These are phyloP conservation scores for Isichthys henryi DNA, from an alignment of 2,113 vertebrate species.

Conservation along the genomic window DNA sequence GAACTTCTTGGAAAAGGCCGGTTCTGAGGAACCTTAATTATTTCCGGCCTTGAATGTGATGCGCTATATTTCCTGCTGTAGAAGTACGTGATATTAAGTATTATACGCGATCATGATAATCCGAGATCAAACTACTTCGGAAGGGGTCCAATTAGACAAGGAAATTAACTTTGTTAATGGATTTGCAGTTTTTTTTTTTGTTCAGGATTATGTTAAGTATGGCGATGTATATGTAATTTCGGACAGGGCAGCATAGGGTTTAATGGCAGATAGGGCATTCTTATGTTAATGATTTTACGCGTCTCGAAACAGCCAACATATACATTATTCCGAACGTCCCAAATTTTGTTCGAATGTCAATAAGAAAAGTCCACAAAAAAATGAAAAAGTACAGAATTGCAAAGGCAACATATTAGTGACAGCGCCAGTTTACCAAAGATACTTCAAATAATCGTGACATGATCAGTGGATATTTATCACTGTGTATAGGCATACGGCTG, in stretches of 20 bases:
- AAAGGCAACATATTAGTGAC: background rate
- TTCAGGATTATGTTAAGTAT: background rate
- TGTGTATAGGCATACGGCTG: background rate
- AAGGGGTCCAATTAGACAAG: background rate
- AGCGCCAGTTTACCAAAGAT: background rate
- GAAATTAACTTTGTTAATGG: background rate
- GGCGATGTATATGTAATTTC: background rate
- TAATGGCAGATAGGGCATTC: background rate
- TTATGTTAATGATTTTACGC: background rate
- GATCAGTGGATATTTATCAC: background rate
- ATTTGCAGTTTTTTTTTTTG: background rate
- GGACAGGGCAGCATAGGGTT: background rate
- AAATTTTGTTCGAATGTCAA: background rate
- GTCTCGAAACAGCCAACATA: background rate
- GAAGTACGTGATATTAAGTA: background rate
- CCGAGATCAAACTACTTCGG: background rate
- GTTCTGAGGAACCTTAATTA: conserved; percentile 15
- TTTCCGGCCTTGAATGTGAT: conserved; percentile 4
- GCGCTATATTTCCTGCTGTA: background rate
- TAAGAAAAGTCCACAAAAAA: background rate
- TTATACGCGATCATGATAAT: background rate
- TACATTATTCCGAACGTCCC: background rate
- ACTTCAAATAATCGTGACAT: background rate
- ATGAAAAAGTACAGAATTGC: background rate
- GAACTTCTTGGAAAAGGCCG: conserved; percentile 12